A percentile compares a stretch with the other conserved stretches of the same genome.
These are phyloP conservation scores for Metallyticus violacea DNA, from an alignment of 2,888 invertebrate genomes.

Conservation along the genomic window DNA sequence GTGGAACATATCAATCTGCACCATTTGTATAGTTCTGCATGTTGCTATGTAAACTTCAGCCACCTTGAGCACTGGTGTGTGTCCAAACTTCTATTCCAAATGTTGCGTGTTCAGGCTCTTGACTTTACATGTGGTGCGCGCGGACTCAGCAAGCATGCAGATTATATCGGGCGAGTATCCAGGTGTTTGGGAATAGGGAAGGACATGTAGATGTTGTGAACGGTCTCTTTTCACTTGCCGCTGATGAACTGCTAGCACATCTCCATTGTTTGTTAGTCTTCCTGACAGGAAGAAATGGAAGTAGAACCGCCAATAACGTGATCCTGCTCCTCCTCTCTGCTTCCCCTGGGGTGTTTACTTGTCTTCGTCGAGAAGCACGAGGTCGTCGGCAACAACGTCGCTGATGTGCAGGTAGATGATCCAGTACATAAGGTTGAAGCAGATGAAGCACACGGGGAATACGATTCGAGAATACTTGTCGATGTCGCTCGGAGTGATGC, in stretches of 20 bases:
- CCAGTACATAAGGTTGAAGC: slow-evolving; percentile 99
- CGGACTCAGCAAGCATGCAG: not conserved
- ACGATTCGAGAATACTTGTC: slow-evolving; percentile 98
- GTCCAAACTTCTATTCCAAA: not conserved
- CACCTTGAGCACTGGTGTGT: too few species aligned
- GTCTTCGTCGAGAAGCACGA: slow-evolving; percentile 74
- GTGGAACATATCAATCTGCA: not conserved
- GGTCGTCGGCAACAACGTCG: slow-evolving; percentile 91
- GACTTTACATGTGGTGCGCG: not conserved
- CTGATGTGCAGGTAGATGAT: slow-evolving; percentile 95
- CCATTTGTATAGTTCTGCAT: not conserved
- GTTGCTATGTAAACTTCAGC: too few species aligned
- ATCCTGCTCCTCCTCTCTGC: not conserved
- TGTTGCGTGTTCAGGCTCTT: not conserved
- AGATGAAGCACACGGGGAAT: slow-evolving; percentile 97
- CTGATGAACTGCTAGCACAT: not conserved
- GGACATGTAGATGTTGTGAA: not conserved
- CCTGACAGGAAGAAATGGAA: not conserved
- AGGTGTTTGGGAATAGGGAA: not conserved
- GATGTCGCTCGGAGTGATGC: slow-evolving; percentile 93
- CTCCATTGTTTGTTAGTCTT: not conserved
- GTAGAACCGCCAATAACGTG: not conserved
- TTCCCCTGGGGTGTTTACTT: slow-evolving; percentile 46
- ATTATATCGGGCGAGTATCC: not conserved
- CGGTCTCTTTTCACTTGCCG: not conserved